Evolutionary conservation across 2,797 vertebrate genomes (phyloP).

Genomic region (Vireo griseus): DNA sequence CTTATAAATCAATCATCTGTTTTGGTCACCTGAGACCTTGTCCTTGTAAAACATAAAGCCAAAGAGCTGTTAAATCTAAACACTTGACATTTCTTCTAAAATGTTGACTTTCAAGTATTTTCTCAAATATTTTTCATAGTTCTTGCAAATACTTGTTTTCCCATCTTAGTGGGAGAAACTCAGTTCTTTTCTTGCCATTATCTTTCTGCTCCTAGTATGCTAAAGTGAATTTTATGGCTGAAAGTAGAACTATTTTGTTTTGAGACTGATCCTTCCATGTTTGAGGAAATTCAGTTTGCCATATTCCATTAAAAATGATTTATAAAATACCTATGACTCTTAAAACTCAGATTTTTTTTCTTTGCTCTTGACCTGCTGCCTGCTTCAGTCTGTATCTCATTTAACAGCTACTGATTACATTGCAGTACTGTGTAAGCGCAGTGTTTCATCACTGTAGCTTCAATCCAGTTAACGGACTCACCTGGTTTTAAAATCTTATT

Average conservation of each 20-base stretch:
- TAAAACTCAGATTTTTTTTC: background rate
- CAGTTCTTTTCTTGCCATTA: background rate
- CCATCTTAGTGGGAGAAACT: background rate
- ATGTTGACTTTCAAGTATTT: background rate
- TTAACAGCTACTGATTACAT: background rate
- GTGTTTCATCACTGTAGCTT: background rate
- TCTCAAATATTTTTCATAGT: background rate
- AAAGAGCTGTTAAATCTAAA: background rate
- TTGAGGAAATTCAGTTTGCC: background rate
- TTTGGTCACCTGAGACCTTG: background rate
- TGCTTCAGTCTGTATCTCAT: background rate
- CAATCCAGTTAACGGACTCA: background rate
- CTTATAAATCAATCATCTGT: conserved; percentile 3
- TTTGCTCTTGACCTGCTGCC: background rate
- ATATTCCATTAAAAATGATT: background rate
- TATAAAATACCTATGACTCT: background rate
- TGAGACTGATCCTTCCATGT: background rate
- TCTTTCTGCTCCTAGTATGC: background rate
- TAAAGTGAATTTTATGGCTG: background rate
- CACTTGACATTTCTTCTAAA: background rate
- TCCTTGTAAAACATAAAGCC: background rate
- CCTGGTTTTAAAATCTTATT: background rate
- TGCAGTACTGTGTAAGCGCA: background rate
- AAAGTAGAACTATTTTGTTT: background rate
- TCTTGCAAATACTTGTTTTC: background rate